These are phyloP conservation scores for Carollia perspicillata DNA, from an alignment of 2,113 vertebrate species.

Conservation along the genomic window DNA sequence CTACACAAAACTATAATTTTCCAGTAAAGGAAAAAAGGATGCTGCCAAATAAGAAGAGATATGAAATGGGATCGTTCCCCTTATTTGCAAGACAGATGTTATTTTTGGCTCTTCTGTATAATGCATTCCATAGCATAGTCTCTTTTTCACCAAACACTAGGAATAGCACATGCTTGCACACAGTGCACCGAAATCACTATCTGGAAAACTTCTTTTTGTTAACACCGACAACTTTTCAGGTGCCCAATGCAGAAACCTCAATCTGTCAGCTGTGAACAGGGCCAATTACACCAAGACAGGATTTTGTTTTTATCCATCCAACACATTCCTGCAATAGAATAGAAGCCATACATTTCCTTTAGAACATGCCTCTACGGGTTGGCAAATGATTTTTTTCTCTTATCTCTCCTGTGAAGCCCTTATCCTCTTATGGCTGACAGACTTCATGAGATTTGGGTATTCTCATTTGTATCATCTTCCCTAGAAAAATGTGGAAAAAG, in stretches of 20 bases:
- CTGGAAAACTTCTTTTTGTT: constrained; percentile 76
- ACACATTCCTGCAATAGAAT: constrained; percentile 20
- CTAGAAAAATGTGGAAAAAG: constrained; percentile 20
- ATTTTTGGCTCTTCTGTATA: constrained; percentile 81
- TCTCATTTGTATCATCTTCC: constrained; percentile 29
- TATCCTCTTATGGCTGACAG: neutral
- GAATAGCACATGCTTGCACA: constrained; percentile 76
- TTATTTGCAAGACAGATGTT: constrained; percentile 84
- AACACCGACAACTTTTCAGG: constrained; percentile 71
- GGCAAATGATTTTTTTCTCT: constrained; percentile 3
- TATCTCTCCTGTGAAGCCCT: constrained; percentile 14
- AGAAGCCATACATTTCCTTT: constrained; percentile 16
- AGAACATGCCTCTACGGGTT: neutral
- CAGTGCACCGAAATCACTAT: constrained; percentile 77
- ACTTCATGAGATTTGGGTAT: neutral
- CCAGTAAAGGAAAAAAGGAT: constrained; percentile 53
- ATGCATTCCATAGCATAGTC: constrained; percentile 81
- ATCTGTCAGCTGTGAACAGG: constrained; percentile 49
- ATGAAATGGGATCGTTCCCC: constrained; percentile 77
- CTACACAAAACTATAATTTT: constrained; percentile 69
- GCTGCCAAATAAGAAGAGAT: constrained; percentile 76
- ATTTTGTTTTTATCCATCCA: neutral
- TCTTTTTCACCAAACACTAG: constrained; percentile 77
- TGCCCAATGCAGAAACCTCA: constrained; percentile 61
- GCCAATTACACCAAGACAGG: constrained; percentile 41